Evolutionary conservation across 2,888 invertebrate genomes (phyloP), one percentile per base, ranked within the genome.

Genomic region (Clepsis dumicolana): DNA sequence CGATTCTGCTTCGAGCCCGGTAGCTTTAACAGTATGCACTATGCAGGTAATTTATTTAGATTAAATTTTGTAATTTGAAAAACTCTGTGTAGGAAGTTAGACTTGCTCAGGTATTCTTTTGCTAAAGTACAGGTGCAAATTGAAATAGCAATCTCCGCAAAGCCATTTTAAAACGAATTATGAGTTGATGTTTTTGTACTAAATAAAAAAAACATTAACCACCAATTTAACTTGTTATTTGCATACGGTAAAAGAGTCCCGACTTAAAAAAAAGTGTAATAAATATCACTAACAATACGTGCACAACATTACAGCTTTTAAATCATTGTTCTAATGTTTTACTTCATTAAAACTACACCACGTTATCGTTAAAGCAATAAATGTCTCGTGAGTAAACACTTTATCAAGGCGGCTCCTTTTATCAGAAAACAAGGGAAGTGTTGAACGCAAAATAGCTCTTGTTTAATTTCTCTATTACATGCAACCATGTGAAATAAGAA

Each of bases 301-400:
- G n/a, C n/a, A n/a, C n/a, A n/a, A n/a, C n/a, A n/a, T n/a, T n/a
- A n/a, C n/a, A n/a, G n/a, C n/a, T n/a, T n/a, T n/a, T n/a, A n/a
- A n/a, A n/a, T n/a, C n/a, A n/a, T n/a, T n/a, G n/a, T n/a, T n/a
- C n/a, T n/a, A n/a, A n/a, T n/a, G n/a, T n/a, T n/a, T n/a, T n/a
- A n/a, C n/a, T n/a, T n/a, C n/a, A n/a, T n/a, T n/a, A n/a, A n/a
- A n/a, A n/a, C n/a, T n/a, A n/a, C n/a, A n/a, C n/a, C n/a, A n/a
- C n/a, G n/a, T n/a, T n/a, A n/a, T n/a, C n/a, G n/a, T n/a, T 44
- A 44, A 44, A 44, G 44, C 44, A 44, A 16, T 44, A 18, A 44
- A 44, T 2, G 44, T 18, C 18, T 7, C 7, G 18, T 16, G 44
- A 44, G 7, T 18, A 18, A 44, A 44, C 44, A 18, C 7, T 44